Percentiles rank a stretch among this genome's conserved stretches.
Evolutionary conservation across 2,888 invertebrate genomes (phyloP).

Genomic region (Coleophora flavipennella): DNA sequence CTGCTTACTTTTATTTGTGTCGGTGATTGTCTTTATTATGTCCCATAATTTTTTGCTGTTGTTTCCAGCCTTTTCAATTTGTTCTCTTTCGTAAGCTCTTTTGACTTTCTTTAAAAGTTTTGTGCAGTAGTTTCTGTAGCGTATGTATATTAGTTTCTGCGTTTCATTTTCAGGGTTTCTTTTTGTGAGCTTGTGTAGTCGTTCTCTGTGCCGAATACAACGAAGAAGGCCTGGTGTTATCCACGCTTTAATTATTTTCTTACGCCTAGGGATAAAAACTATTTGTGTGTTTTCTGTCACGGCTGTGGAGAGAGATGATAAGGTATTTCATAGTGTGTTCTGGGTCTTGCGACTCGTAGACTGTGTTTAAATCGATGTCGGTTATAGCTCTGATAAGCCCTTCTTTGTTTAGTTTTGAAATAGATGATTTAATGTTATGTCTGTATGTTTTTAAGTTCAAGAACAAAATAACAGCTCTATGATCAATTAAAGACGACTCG

Average conservation of each 20-base stretch:
- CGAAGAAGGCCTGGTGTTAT: slow-evolving; percentile 11
- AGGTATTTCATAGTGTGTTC: too few relatives aligned
- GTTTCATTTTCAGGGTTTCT: slow-evolving; percentile 9
- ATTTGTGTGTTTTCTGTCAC: too few relatives aligned
- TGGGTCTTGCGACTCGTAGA: too few relatives aligned
- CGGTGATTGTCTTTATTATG: slow-evolving; percentile 7
- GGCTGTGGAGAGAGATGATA: too few relatives aligned
- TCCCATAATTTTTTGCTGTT: slow-evolving; percentile 14
- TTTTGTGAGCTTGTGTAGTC: slow-evolving; percentile 7
- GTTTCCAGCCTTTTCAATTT: slow-evolving; percentile 6
- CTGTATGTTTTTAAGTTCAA: too few relatives aligned
- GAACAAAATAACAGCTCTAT: too few relatives aligned
- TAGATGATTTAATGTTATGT: too few relatives aligned
- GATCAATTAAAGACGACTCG: too few relatives aligned
- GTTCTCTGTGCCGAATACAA: slow-evolving; percentile 9
- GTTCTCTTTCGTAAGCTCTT: slow-evolving; percentile 8
- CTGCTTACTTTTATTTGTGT: neutral
- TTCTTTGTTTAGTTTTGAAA: too few relatives aligned
- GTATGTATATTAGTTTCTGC: slow-evolving; percentile 8
- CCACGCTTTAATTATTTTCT: slow-evolving; percentile 6
- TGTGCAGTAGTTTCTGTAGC: slow-evolving; percentile 14
- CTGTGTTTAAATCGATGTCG: too few relatives aligned
- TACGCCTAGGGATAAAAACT: neutral
- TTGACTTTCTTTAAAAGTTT: slow-evolving; percentile 12
- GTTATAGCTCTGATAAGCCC: too few relatives aligned